These are phyloP conservation scores for Takifugu bimaculatus DNA, from an alignment of 2,113 vertebrate genomes.

Conservation along the genomic window DNA sequence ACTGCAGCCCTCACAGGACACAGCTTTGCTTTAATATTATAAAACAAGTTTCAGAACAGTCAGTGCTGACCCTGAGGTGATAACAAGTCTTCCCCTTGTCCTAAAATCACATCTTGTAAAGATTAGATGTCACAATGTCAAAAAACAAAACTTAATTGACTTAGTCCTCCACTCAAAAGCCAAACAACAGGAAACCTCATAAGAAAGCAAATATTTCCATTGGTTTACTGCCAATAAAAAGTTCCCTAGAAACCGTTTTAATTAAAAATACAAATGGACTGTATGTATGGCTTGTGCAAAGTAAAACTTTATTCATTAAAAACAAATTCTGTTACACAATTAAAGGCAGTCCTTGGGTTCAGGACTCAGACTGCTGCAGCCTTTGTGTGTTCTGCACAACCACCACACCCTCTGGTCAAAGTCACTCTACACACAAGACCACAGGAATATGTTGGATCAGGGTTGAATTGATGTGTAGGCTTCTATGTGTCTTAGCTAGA, in stretches of 20 bases:
- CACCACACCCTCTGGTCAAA: slow-evolving; percentile 69
- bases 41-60: not conserved
- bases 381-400: slow-evolving; percentile 40
- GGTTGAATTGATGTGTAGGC: slow-evolving; percentile 13
- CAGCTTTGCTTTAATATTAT: slow-evolving; percentile 1
- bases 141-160: not conserved
- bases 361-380: slow-evolving; percentile 13
- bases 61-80: slow-evolving; percentile 32
- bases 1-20: slow-evolving; percentile 9
- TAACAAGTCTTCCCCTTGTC: slow-evolving; percentile 27
- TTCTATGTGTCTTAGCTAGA: slow-evolving; percentile 19
- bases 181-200: no score
- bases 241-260: no score
- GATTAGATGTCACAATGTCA: slow-evolving; percentile 15
- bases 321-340: slow-evolving; percentile 43
- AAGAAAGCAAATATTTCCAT: no score
- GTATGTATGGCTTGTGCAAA: not conserved
- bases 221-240: no score
- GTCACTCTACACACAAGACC: slow-evolving; percentile 37
- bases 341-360: slow-evolving; percentile 14
- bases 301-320: slow-evolving; percentile 24
- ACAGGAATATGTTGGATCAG: slow-evolving; percentile 17
- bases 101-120: slow-evolving; percentile 7
- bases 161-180: no score
- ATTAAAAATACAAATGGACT: not conserved